phyloP scores from a whole-genome alignment of 2,888 invertebrate species.

The Junonia oenone region DNA sequence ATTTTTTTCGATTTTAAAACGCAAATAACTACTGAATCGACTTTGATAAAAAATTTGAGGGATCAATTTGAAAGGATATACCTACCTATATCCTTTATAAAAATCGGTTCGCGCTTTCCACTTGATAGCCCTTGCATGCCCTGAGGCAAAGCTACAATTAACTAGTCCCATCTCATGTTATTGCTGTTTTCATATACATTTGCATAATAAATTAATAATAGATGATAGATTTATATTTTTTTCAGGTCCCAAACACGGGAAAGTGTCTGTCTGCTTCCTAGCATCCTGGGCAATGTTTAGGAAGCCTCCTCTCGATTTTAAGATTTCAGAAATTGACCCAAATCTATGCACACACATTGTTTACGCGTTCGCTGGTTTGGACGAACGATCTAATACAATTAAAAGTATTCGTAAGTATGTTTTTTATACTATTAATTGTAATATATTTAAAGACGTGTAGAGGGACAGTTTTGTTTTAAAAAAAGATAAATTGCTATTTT shows the following conservation, averaged over 20 bases:
- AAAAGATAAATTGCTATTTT: background rate
- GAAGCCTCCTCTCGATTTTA: conserved; percentile 81
- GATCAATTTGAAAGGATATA: too few species aligned
- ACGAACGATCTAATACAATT: conserved; percentile 82
- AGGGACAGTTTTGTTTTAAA: too few species aligned
- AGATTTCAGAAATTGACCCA: conserved; percentile 83
- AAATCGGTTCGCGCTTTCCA: too few species aligned
- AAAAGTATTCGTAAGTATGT: conserved; percentile 79
- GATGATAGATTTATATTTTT: background rate
- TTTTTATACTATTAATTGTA: too few species aligned
- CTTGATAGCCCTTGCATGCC: too few species aligned
- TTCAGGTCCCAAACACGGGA: conserved; percentile 11
- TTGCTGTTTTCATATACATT: background rate
- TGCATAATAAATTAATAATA: background rate
- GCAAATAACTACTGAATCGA: too few species aligned
- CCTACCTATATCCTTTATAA: too few species aligned
- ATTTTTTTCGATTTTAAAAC: too few species aligned
- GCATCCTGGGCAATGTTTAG: conserved; percentile 89
- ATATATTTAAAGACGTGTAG: too few species aligned
- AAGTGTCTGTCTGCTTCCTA: conserved; percentile 87
- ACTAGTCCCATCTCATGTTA: too few species aligned
- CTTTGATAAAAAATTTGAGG: too few species aligned
- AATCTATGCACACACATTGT: conserved; percentile 88
- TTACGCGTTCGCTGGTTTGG: conserved; percentile 88
- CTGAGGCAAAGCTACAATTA: too few species aligned